Evolutionary conservation across 2,888 invertebrate species (phyloP).

Genomic region (Magallana nippona): DNA sequence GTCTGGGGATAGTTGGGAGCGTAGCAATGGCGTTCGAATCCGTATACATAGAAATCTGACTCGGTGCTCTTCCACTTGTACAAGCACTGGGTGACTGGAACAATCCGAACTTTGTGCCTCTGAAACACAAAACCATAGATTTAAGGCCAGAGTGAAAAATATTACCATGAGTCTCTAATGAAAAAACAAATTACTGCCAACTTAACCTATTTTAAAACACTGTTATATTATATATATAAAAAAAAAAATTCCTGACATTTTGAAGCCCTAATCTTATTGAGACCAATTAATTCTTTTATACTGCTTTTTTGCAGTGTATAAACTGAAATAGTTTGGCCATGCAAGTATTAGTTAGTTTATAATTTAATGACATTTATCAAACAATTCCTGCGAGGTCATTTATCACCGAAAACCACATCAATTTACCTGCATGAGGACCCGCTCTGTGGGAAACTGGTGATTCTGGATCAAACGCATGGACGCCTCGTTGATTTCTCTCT

Average conservation of each 20-base stretch:
- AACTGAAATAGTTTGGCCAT: too few relatives aligned
- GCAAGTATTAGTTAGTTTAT: too few relatives aligned
- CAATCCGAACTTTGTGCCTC: constrained; percentile 78
- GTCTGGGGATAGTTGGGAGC: constrained; percentile 79
- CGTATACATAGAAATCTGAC: constrained; percentile 77
- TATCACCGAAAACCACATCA: neutral
- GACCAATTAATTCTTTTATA: too few relatives aligned
- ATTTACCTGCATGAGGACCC: constrained; percentile 81
- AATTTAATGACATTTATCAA: too few relatives aligned
- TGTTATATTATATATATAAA: too few relatives aligned
- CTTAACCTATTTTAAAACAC: too few relatives aligned
- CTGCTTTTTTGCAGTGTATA: too few relatives aligned
- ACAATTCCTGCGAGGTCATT: too few relatives aligned
- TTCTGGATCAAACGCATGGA: constrained; percentile 80
- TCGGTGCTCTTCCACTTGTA: constrained; percentile 75
- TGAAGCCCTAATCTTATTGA: too few relatives aligned
- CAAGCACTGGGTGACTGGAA: constrained; percentile 77
- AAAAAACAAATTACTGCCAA: too few relatives aligned
- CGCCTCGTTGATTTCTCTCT: constrained; percentile 81
- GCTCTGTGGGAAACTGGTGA: constrained; percentile 80
- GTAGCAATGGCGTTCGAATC: constrained; percentile 78
- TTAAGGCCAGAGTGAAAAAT: neutral
- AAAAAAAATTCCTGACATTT: too few relatives aligned
- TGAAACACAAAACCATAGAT: constrained; percentile 54
- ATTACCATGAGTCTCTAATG: too few relatives aligned